phyloP scores from a whole-genome alignment of 1,140 invertebrate species.

The Heterodera schachtii region DNA sequence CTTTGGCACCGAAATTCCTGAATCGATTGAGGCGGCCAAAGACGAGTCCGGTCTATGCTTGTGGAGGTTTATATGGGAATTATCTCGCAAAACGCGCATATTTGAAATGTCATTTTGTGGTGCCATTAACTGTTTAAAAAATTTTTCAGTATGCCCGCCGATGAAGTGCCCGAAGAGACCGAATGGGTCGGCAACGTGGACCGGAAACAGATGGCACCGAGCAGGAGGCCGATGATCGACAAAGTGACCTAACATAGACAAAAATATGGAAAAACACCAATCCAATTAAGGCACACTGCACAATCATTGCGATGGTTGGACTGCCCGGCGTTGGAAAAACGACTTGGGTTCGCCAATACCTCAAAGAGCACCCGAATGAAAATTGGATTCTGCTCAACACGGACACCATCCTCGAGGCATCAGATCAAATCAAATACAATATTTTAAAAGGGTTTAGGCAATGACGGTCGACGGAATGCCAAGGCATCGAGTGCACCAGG shows the following conservation, averaged over 20 bases:
- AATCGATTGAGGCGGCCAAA: constrained; percentile 24
- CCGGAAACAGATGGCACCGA: constrained; percentile 28
- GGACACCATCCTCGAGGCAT: constrained; percentile 48
- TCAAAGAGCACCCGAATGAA: constrained; percentile 61
- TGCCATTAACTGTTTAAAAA: neutral
- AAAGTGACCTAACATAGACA: neutral
- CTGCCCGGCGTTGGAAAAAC: constrained; percentile 49
- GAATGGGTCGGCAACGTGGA: constrained; percentile 31
- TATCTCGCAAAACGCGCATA: no score
- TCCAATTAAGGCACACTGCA: constrained; percentile 53
- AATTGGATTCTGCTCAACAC: constrained; percentile 57
- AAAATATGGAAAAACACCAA: neutral
- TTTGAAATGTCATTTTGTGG: neutral
- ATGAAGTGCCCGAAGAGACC: constrained; percentile 31
- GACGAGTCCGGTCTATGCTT: neutral
- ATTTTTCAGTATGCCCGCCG: constrained; percentile 13
- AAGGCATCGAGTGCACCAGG: constrained; percentile 53
- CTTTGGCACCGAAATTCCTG: constrained; percentile 54
- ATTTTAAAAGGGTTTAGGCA: constrained; percentile 17
- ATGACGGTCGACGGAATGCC: constrained; percentile 58
- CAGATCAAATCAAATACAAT: neutral
- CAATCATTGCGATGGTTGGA: constrained; percentile 61
- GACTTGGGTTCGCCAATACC: constrained; percentile 61
- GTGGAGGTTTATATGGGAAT: neutral
- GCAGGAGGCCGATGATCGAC: constrained; percentile 33